Evolutionary conservation across 2,797 vertebrate species (phyloP).

Genomic region (Epinephelus coioides): DNA sequence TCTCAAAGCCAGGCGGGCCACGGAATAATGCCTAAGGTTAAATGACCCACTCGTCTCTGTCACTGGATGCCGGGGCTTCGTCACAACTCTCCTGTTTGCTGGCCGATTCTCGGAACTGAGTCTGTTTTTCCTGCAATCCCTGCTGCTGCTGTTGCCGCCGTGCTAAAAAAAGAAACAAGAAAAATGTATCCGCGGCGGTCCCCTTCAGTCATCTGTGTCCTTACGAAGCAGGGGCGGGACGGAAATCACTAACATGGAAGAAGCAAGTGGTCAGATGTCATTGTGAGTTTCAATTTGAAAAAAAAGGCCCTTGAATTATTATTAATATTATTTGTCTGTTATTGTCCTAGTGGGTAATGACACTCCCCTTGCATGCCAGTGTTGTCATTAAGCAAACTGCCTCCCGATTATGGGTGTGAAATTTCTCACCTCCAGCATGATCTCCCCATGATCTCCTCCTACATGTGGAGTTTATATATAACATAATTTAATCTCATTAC

Average conservation of each 20-base stretch:
- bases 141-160: not conserved
- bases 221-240: conserved; percentile 1
- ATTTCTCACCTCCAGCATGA: conserved; percentile 47
- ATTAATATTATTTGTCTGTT: not conserved
- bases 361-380: conserved; percentile 10
- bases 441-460: conserved; percentile 52
- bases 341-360: conserved; percentile 33
- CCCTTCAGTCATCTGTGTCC: conserved; percentile 49
- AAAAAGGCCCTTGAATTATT: not conserved
- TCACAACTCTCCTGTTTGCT: conserved; percentile 34
- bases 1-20: conserved; percentile 43
- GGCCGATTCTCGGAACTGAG: conserved; percentile 4
- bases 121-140: conserved; percentile 27
- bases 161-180: conserved; percentile 35
- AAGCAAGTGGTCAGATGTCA: conserved; percentile 30
- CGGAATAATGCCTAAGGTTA: conserved; percentile 64
- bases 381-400: conserved; percentile 25
- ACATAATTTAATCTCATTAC: conserved; percentile 54
- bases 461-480: conserved; percentile 54
- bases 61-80: conserved; percentile 38
- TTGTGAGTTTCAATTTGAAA: conserved; percentile 5
- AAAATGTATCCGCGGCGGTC: conserved; percentile 29
- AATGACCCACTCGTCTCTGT: conserved; percentile 68
- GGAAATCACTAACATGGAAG: not conserved
- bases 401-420: conserved; percentile 43